Base-by-base conservation (phyloP, 1,140 invertebrate species). In the Papilio helenus region DNA sequence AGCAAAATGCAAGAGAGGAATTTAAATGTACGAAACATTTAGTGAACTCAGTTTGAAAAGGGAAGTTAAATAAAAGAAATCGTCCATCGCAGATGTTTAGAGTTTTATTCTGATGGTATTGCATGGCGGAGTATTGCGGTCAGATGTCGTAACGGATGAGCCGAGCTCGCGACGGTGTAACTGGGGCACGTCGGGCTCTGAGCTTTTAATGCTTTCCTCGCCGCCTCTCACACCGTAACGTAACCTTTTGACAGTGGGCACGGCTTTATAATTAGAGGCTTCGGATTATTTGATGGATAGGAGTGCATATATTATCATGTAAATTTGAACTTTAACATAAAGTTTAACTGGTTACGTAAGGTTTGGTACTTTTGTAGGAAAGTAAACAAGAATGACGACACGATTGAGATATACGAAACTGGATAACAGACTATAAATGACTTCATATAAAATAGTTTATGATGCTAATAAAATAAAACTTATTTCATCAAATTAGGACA, bases 131-230 rank as follows among this genome's bases (percentile, higher is more conserved):
- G 23, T 49, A 76, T 76, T 76, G 73, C 73, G 73, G 73, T 76
- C 73, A 58, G 61, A 82, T 84, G 83, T 83, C 82, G 83, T 82
- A 87, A 85, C 82, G 79, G 81, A 82, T 77, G 82, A 34, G 73
- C 72, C 42, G n/a, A 42, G 72, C 73, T 80, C 65, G 73, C 34
- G 65, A 58, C 29, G 58, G 73, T 68, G 74, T 81, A 87, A 85
- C 85, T 82, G 79, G 87, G 83, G 51, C 87, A 83, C 80, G 65
- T 42, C 72, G 68, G 71, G 76, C 81, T 55, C 18, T 55, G 72
- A 85, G 83, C 84, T 87, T 87, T 86, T 84, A 85, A 79, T 81
- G 82, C 82, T 83, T 85, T 83, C 73, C 46, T 80, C 20, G 51
- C 72, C 80, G 76, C 81, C 80, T 81, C 51, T 85, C 81, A 86